A percentile compares a stretch with the other conserved stretches of the same genome.
Evolutionary conservation across 2,113 vertebrate genomes (phyloP).

Genomic region (Mobula birostris): DNA sequence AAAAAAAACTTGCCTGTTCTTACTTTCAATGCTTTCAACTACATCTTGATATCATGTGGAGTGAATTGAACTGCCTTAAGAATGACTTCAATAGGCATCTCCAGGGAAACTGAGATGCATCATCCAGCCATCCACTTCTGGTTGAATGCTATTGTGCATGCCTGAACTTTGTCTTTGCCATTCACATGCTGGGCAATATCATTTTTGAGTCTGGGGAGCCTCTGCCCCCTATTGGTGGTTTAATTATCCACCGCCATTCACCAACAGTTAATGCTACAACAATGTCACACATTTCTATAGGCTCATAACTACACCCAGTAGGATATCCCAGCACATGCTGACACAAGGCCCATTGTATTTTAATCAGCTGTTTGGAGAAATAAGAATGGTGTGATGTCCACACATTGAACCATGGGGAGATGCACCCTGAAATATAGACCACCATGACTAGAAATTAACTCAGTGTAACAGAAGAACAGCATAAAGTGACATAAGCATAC

Average conservation of each 20-base stretch:
- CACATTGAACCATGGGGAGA: background rate
- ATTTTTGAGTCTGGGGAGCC: too few relatives aligned
- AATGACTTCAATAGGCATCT: too few relatives aligned
- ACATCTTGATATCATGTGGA: too few relatives aligned
- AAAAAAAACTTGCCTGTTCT: too few relatives aligned
- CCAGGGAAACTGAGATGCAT: too few relatives aligned
- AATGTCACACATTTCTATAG: background rate
- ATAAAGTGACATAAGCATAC: background rate
- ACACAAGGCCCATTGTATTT: background rate
- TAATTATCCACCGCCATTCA: background rate
- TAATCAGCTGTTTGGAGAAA: background rate
- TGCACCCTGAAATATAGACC: background rate
- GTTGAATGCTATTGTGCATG: too few relatives aligned
- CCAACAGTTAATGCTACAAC: background rate
- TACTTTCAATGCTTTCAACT: too few relatives aligned
- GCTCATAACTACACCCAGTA: background rate
- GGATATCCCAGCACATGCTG: background rate
- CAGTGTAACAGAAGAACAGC: background rate
- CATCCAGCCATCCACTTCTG: too few relatives aligned
- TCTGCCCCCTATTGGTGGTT: too few relatives aligned
- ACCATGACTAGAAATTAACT: background rate
- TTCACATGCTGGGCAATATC: too few relatives aligned
- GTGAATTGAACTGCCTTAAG: too few relatives aligned
- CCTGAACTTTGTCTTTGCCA: too few relatives aligned
- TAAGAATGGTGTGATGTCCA: background rate